Evolutionary conservation across 2,888 invertebrate species (phyloP).

Genomic region (Platycnemis pennipes): DNA sequence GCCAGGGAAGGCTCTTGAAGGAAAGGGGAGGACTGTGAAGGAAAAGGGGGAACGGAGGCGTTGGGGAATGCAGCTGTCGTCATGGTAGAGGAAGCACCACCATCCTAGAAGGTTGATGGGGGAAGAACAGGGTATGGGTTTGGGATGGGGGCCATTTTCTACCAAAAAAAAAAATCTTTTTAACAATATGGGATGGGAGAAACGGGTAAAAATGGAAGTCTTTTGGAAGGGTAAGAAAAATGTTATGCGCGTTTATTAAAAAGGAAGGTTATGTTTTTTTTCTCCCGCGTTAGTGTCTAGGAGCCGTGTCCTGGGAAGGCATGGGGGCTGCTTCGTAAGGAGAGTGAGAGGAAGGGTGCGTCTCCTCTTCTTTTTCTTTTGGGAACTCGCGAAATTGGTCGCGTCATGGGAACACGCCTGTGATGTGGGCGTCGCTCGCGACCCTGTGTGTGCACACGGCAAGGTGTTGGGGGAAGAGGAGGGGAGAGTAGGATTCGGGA

Average conservation of each 20-base stretch:
- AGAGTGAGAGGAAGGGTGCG: conserved; percentile 1
- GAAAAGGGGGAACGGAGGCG: neutral
- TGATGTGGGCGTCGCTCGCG: conserved; percentile 14
- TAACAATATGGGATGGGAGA: neutral
- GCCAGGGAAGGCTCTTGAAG: too few species aligned
- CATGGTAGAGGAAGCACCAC: neutral
- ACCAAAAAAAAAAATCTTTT: neutral
- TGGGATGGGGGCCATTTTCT: neutral
- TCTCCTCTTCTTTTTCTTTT: neutral
- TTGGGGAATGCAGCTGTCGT: conserved; percentile 23
- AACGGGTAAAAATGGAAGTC: conserved; percentile 23
- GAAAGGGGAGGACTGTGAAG: neutral
- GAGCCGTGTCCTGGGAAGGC: neutral
- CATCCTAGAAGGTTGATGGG: neutral
- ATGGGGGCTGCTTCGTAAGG: neutral
- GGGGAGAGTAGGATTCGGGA: neutral
- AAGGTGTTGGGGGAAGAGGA: neutral
- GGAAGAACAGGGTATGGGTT: neutral
- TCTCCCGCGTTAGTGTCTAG: neutral
- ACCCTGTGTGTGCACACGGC: neutral
- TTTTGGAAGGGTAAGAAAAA: conserved; percentile 43
- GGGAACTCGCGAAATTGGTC: conserved; percentile 56
- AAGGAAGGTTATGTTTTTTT: neutral
- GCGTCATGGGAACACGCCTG: conserved; percentile 33
- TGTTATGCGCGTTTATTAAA: conserved; percentile 59